Conservation (phyloP, 2,113 vertebrate species). For the Corvus cornix region DNA sequence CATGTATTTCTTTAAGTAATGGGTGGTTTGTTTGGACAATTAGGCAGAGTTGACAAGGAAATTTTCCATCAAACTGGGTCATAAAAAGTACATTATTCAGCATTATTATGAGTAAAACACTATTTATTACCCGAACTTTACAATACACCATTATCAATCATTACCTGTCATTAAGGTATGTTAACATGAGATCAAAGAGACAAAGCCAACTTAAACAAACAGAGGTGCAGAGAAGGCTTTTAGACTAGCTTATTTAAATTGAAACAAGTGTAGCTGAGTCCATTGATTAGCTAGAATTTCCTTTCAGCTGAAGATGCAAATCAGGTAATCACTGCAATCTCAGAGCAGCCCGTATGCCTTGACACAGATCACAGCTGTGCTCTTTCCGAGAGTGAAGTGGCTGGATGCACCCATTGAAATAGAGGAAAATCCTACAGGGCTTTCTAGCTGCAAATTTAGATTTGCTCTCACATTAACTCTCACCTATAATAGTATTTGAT, state of each 20-base stretch:
- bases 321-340: slow-evolving; percentile 1
- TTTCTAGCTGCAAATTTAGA: slow-evolving; percentile 25
- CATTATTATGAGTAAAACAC: slow-evolving; percentile 83
- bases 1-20: slow-evolving; percentile 79
- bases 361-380: neutral
- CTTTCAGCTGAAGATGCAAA: slow-evolving; percentile 69
- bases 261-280: slow-evolving; percentile 51
- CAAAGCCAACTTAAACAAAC: slow-evolving; percentile 81
- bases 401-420: neutral
- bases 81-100: slow-evolving; percentile 89
- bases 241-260: slow-evolving; percentile 66
- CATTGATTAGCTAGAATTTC: slow-evolving; percentile 64
- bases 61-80: slow-evolving; percentile 82
- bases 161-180: slow-evolving; percentile 87
- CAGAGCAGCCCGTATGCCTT: neutral
- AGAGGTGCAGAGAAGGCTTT: slow-evolving; percentile 67
- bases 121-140: slow-evolving; percentile 85
- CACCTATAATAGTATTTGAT: neutral
- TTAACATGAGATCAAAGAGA: slow-evolving; percentile 83
- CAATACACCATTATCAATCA: slow-evolving; percentile 84
- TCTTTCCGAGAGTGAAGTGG: neutral
- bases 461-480: slow-evolving; percentile 23
- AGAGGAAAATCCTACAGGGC: neutral
- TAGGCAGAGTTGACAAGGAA: slow-evolving; percentile 81
- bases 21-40: slow-evolving; percentile 84